Evolutionary conservation across 2,113 vertebrate species (phyloP).

Genomic region (Axis porcinus): DNA sequence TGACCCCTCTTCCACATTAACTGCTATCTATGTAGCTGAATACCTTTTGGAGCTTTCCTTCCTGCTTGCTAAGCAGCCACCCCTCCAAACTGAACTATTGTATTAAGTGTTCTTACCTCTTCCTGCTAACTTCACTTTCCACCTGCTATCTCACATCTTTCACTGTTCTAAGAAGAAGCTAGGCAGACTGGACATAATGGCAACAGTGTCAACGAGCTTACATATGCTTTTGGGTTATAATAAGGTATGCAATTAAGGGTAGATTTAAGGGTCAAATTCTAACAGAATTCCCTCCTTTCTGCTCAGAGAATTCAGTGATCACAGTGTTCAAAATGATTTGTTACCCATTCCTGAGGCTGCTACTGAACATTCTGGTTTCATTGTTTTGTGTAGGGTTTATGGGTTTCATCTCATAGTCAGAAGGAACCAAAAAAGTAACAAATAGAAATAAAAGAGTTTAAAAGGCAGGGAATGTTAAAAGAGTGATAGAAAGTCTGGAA

Average conservation of each 20-base stretch:
- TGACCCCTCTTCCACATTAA: not conserved
- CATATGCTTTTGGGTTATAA: not conserved
- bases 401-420: not conserved
- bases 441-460: not conserved
- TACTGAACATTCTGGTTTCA: not conserved
- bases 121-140: not conserved
- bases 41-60: not conserved
- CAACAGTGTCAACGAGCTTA: not conserved
- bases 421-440: not conserved
- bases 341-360: not conserved
- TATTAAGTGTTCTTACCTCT: not conserved
- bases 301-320: not conserved
- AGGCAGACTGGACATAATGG: not conserved
- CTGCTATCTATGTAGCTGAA: not conserved
- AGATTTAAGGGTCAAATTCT: not conserved
- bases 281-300: not conserved
- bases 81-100: not conserved
- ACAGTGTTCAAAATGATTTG: not conserved
- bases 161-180: not conserved
- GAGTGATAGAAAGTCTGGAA: not conserved
- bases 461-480: not conserved
- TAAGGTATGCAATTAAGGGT: not conserved
- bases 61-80: not conserved
- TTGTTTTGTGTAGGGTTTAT: not conserved
- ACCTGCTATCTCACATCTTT: not conserved